A percentile compares a stretch with the other conserved stretches of the same genome.
These are phyloP conservation scores for Nannobrachium achirus DNA, from an alignment of 2,113 vertebrate genomes.

Conservation along the genomic window DNA sequence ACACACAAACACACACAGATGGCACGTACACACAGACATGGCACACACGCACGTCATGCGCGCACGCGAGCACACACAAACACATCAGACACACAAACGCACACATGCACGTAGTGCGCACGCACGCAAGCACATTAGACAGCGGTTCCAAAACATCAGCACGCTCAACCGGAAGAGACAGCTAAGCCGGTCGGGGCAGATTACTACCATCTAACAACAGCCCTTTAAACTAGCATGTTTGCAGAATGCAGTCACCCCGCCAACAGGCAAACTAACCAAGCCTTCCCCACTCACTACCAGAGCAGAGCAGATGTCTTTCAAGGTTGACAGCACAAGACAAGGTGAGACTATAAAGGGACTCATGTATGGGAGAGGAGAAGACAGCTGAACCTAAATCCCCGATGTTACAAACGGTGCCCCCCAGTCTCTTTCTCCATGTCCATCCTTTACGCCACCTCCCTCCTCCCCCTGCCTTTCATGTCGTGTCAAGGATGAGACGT, in stretches of 20 bases:
- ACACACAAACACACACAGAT: neutral
- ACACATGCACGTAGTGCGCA: neutral
- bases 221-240: slow-evolving; percentile 66
- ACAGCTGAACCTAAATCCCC: slow-evolving; percentile 81
- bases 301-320: slow-evolving; percentile 39
- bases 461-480: slow-evolving; percentile 58
- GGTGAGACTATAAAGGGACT: slow-evolving; percentile 12
- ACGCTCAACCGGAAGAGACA: slow-evolving; percentile 55
- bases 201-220: slow-evolving; percentile 19
- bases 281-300: neutral
- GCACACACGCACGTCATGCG: slow-evolving; percentile 20
- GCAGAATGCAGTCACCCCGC: slow-evolving; percentile 1
- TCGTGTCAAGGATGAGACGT: slow-evolving; percentile 52
- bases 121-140: slow-evolving; percentile 13
- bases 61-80: neutral
- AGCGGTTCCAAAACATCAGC: slow-evolving; percentile 48
- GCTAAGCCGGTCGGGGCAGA: slow-evolving; percentile 61
- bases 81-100: neutral
- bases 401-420: slow-evolving; percentile 62
- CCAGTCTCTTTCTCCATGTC: slow-evolving; percentile 32
- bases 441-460: slow-evolving; percentile 16
- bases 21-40: slow-evolving; percentile 3
- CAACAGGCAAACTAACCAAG: slow-evolving; percentile 8
- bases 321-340: slow-evolving; percentile 64
- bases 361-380: slow-evolving; percentile 58